Base-by-base conservation (phyloP, 2,113 vertebrate genomes). In the Salminus brasiliensis region DNA sequence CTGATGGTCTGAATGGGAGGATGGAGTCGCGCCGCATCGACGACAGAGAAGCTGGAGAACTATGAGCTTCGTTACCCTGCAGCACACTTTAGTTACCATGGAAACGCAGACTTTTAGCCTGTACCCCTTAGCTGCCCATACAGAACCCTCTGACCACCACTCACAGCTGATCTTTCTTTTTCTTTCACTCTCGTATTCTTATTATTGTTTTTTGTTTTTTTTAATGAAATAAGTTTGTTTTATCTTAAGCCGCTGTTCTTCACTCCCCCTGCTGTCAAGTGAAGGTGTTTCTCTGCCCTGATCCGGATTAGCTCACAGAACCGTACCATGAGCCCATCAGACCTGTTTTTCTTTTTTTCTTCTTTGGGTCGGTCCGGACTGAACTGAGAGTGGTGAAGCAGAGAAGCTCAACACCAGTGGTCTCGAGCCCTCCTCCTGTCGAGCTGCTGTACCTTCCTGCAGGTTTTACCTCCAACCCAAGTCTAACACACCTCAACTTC, bases 11-110 rank as follows among this genome's bases (percentile, higher is more conserved):
- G 89, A 98, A 97, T 18, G 97, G 96, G 79, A 94, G 95, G 91
- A 89, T 93, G 1, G 92, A 94, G 77, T 93, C 92, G 30, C 93
- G 94, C 87, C 93, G 94, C 78, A 93, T 91, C 18, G 96, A 96
- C 59, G 96, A 97, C 90, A 93, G 96, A 92, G 96, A 98, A 87
- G 91, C 93, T 29, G 95, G 95, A 49, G 96, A 97, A 91, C 93
- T 97, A 90, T 97, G 91, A 97, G 83, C 83, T 85, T 77, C 29
- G n/a, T 70, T 25, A 62, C 81, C 80, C 77, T 73, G 66, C 78
- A 45, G 16, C 60, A 55, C 59, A 12, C 9, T 66, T 34, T 36
- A 66, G 45, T 79, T 55, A 65, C 23, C 18, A 30, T 30, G 68
- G 68, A 47, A 65, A 72, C 60, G 32, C 62, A 39, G 62, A 66